These are phyloP conservation scores for Lasiurus cinereus DNA, from an alignment of 2,113 vertebrate genomes.

Conservation along the genomic window DNA sequence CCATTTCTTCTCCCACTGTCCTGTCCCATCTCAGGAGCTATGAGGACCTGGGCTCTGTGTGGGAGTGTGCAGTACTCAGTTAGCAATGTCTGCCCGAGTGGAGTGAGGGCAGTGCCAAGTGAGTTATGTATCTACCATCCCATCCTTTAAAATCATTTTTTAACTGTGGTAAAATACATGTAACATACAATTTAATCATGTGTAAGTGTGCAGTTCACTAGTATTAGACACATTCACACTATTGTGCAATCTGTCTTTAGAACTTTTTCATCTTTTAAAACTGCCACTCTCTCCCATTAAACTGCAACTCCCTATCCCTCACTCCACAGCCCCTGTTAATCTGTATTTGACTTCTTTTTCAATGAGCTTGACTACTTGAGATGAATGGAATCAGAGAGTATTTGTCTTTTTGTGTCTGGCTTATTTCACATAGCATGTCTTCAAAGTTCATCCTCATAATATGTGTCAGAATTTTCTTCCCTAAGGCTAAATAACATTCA, in stretches of 20 bases:
- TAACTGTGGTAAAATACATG: neutral
- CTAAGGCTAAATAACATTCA: neutral
- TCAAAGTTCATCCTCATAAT: neutral
- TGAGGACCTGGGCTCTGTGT: neutral
- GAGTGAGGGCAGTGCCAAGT: neutral
- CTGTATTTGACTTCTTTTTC: constrained; percentile 1
- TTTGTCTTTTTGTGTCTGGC: neutral
- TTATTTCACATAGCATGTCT: neutral
- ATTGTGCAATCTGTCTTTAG: neutral
- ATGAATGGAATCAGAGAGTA: neutral
- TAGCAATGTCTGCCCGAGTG: neutral
- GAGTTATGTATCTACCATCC: neutral
- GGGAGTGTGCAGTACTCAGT: neutral
- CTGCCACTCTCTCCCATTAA: neutral
- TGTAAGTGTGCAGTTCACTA: neutral
- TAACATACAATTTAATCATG: neutral
- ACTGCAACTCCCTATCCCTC: neutral
- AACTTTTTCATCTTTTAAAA: constrained; percentile 14
- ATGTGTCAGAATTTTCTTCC: constrained; percentile 29
- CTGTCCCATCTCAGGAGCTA: neutral
- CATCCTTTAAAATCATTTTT: neutral
- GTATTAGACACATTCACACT: neutral
- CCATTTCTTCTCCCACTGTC: neutral
- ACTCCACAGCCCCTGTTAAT: neutral
- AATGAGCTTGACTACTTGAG: neutral